These are phyloP conservation scores for Sinocyclocheilus rhinocerous DNA, from an alignment of 2,113 vertebrate genomes.

Conservation along the genomic window DNA sequence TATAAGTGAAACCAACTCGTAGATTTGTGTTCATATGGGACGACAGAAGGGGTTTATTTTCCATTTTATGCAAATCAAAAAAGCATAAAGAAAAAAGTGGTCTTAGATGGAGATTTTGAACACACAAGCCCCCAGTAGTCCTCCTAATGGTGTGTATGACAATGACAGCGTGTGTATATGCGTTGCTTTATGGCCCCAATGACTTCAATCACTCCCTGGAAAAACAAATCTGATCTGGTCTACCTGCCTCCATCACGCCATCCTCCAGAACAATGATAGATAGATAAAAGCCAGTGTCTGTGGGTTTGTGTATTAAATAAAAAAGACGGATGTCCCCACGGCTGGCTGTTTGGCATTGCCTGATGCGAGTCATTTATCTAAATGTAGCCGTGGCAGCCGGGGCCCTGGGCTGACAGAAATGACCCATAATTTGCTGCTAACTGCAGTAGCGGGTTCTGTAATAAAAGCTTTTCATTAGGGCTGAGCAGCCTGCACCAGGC, in stretches of 20 bases:
- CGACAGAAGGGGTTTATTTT: neutral
- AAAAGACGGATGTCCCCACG: constrained; percentile 73
- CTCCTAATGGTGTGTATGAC: constrained; percentile 44
- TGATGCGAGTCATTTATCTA: constrained; percentile 87
- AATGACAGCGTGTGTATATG: constrained; percentile 30
- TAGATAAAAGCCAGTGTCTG: constrained; percentile 56
- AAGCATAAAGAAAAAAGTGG: constrained; percentile 18
- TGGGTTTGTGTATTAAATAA: constrained; percentile 75
- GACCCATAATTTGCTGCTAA: constrained; percentile 93
- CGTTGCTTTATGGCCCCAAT: constrained; percentile 36
- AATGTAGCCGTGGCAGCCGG: constrained; percentile 84
- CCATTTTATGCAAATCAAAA: constrained; percentile 12
- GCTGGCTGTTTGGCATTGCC: constrained; percentile 80
- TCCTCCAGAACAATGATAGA: constrained; percentile 54
- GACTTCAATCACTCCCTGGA: constrained; percentile 54
- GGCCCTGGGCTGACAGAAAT: constrained; percentile 80
- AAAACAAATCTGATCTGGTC: constrained; percentile 49
- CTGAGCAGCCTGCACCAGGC: constrained; percentile 81
- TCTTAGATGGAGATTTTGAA: constrained; percentile 30
- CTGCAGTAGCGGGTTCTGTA: constrained; percentile 83
- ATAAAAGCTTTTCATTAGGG: constrained; percentile 85
- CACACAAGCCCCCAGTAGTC: constrained; percentile 15
- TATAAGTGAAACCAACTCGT: neutral
- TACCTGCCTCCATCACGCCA: constrained; percentile 45
- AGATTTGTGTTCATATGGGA: neutral